These are phyloP conservation scores for Miltochrista miniata DNA, from an alignment of 2,888 invertebrate species.

Conservation along the genomic window DNA sequence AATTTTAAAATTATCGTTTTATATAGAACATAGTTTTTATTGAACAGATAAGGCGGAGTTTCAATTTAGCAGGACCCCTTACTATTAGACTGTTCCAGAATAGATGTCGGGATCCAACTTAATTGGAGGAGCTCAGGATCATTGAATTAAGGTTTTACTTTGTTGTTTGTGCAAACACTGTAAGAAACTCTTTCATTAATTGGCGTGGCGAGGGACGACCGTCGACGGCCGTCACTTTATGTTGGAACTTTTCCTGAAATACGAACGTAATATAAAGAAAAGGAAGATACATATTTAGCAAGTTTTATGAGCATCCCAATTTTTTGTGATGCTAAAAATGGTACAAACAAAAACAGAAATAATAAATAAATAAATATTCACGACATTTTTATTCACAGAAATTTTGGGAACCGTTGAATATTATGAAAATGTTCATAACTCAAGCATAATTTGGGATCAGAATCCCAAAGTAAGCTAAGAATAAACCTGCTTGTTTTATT, in stretches of 20 bases:
- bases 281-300: not conserved
- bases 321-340: too few species aligned
- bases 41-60: too few species aligned
- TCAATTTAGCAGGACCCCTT: not conserved
- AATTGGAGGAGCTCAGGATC: conserved; percentile 10
- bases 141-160: conserved; percentile 7
- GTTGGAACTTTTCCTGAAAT: not conserved
- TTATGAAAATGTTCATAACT: too few species aligned
- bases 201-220: not conserved
- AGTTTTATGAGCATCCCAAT: not conserved
- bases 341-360: too few species aligned
- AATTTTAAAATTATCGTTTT: too few species aligned
- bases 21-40: too few species aligned
- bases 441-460: too few species aligned
- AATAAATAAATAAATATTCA: too few species aligned
- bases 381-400: too few species aligned
- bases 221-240: not conserved
- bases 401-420: too few species aligned
- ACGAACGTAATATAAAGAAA: not conserved
- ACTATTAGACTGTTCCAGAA: not conserved
- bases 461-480: too few species aligned
- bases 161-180: conserved; percentile 4
- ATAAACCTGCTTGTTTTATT: too few species aligned
- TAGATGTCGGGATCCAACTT: conserved; percentile 4
- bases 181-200: conserved; percentile 8